These are phyloP conservation scores for Drosophila sproati DNA, from an alignment of 1,140 invertebrate genomes.

Conservation along the genomic window DNA sequence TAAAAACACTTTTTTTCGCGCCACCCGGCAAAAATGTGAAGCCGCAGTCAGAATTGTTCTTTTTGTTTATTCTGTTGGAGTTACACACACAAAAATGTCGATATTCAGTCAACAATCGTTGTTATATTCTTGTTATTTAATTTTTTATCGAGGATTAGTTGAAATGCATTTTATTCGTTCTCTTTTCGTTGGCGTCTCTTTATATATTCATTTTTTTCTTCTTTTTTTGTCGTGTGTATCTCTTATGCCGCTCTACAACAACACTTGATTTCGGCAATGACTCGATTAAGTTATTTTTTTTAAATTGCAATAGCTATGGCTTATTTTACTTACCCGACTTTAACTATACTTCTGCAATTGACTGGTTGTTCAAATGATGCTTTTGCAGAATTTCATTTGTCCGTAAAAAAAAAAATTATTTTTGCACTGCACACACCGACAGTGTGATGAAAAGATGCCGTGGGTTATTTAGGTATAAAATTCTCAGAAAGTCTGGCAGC, in stretches of 20 bases:
- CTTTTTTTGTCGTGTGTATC: slow-evolving; percentile 41
- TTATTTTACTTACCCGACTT: slow-evolving; percentile 21
- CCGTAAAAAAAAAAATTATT: slow-evolving; percentile 32
- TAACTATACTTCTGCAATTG: not conserved
- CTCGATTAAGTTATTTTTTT: not conserved
- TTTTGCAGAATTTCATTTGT: slow-evolving; percentile 13
- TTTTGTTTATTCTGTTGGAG: slow-evolving; percentile 31
- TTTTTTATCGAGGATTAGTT: not conserved
- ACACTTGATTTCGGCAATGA: slow-evolving; percentile 7
- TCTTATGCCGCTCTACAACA: slow-evolving; percentile 20
- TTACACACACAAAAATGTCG: slow-evolving; percentile 7
- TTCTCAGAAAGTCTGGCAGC: slow-evolving; percentile 8
- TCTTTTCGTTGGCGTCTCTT: slow-evolving; percentile 24
- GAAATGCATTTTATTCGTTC: not conserved
- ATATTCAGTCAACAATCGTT: not conserved
- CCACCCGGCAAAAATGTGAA: slow-evolving; percentile 58
- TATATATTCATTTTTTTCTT: not conserved
- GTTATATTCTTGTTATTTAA: not conserved
- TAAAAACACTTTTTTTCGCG: slow-evolving; percentile 54
- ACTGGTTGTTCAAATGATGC: slow-evolving; percentile 1
- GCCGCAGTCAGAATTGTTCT: slow-evolving; percentile 40
- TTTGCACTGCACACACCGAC: slow-evolving; percentile 21
- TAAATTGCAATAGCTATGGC: not conserved
- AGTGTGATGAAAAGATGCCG: slow-evolving; percentile 28
- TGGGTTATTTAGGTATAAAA: slow-evolving; percentile 2